These are phyloP conservation scores for Pachypeltis micranthus DNA, from an alignment of 1,140 invertebrate genomes.

Conservation along the genomic window DNA sequence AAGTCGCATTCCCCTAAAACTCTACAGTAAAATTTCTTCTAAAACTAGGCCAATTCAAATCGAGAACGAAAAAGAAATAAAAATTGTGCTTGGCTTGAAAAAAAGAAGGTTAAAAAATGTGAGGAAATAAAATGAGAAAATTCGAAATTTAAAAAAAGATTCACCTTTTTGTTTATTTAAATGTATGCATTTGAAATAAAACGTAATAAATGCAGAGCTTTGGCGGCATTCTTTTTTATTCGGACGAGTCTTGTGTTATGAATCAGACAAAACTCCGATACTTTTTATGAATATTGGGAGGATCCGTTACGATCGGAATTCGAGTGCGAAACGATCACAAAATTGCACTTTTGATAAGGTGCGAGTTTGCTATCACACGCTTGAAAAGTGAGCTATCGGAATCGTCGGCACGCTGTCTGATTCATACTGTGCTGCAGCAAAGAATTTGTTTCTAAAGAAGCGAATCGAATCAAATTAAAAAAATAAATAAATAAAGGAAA, in stretches of 20 bases:
- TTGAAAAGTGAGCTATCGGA: too few species aligned
- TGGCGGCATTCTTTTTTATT: background rate
- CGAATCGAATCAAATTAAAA: background rate
- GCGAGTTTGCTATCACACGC: too few species aligned
- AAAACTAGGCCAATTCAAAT: background rate
- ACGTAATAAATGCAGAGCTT: background rate
- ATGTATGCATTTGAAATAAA: background rate
- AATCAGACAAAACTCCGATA: constrained; percentile 12
- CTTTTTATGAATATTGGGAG: background rate
- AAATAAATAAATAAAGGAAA: background rate
- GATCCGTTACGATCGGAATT: too few species aligned
- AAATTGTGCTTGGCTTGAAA: constrained; percentile 1
- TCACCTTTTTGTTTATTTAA: background rate
- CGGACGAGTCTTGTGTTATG: too few species aligned
- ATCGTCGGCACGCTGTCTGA: constrained; percentile 13
- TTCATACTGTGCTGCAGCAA: constrained; percentile 15
- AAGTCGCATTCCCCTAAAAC: background rate
- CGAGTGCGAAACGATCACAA: too few species aligned
- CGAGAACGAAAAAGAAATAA: too few species aligned
- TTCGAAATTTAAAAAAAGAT: background rate
- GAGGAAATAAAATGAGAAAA: background rate
- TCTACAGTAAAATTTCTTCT: background rate
- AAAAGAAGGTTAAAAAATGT: background rate
- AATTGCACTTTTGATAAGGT: too few species aligned
- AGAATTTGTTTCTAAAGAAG: constrained; percentile 14